Percentiles rank a stretch among this genome's conserved stretches.
Evolutionary conservation across 92 coral and sea anemone species (phyloP).

Genomic region (Epizoanthus ramosus): DNA sequence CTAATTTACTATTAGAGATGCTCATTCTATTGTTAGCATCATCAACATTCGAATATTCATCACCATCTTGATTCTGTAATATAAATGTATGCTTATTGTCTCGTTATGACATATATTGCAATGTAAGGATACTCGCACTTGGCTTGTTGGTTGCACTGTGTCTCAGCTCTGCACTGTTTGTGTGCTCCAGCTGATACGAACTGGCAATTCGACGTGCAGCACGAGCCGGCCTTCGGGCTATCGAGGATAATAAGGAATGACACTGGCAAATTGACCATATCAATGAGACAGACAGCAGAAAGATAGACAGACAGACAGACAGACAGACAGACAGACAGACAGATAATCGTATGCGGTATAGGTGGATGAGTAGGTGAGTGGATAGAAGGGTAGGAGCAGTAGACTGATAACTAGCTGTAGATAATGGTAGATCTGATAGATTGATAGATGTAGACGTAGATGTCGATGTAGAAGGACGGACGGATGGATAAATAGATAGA

Average conservation of each 20-base stretch:
- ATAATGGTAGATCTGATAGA: not conserved
- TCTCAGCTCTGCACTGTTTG: slow-evolving; percentile 68
- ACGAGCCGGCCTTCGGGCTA: slow-evolving; percentile 82
- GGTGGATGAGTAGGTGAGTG: not conserved
- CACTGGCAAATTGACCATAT: not conserved
- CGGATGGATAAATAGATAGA: not conserved
- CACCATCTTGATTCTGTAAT: too few species aligned
- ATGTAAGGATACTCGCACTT: slow-evolving; percentile 86
- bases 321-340: too few species aligned
- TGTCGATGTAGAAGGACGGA: not conserved
- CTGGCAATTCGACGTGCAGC: slow-evolving; percentile 78
- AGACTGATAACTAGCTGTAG: not conserved
- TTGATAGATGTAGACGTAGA: not conserved
- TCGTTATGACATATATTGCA: not conserved
- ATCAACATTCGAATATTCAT: too few species aligned
- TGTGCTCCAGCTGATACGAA: slow-evolving; percentile 56
- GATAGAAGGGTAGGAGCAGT: not conserved
- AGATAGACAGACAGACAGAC: not conserved
- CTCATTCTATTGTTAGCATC: too few species aligned
- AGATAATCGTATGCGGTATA: not conserved
- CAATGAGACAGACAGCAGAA: not conserved
- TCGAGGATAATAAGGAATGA: not conserved
- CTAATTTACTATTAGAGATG: too few species aligned
- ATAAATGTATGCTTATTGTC: too few species aligned
- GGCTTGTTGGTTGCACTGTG: slow-evolving; percentile 70